Base-by-base conservation (phyloP, 2,888 invertebrate genomes). In the Drosophila mayaguana region DNA sequence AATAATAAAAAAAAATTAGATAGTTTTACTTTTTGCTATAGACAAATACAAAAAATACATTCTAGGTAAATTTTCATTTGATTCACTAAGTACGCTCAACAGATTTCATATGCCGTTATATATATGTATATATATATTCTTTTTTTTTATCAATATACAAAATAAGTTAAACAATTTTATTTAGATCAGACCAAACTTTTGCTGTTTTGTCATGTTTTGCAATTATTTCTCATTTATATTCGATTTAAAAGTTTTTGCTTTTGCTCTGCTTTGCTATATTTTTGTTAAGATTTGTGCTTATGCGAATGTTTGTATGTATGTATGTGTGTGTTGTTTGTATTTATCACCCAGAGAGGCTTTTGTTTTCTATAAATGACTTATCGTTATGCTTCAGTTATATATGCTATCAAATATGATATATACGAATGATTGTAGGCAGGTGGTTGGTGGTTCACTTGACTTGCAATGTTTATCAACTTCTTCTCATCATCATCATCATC, bases 401-500 rank as follows among this genome's bases (percentile, higher is more conserved):
- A 80, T 72, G 67, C 69, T 87, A 81, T 62, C 63, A 65, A 68
- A 60, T 80, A 86, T 82, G 82, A 45, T 59, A 83, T 59, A 83
- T 89, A 88, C 81, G 83, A 83, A 81, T 86, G 86, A 87, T 89
- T 89, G 90, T 80, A 83, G 87, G 81, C 90, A 87, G 90, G 87
- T 91, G 90, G 83, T 89, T 90, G 80, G 79, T 85, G 74, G 83
- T 84, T 87, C 88, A 81, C 89, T 89, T 84, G 88, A 84, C 89
- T 83, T 70, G 81, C 85, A 84, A 83, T 79, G 69, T 79, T 82
- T 65, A 65, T 50, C 63, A 63, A 42, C 43, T 34, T 64, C 20
- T 34, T 22, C 55, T 67, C 16, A 12, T 28, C 7, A 38, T 51
- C n/a, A 36, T 42, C 14, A 4, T 45, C 14, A 2, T 64, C 25